Conservation (phyloP, 1,140 invertebrate genomes). For the Adoxophyes honmai region DNA sequence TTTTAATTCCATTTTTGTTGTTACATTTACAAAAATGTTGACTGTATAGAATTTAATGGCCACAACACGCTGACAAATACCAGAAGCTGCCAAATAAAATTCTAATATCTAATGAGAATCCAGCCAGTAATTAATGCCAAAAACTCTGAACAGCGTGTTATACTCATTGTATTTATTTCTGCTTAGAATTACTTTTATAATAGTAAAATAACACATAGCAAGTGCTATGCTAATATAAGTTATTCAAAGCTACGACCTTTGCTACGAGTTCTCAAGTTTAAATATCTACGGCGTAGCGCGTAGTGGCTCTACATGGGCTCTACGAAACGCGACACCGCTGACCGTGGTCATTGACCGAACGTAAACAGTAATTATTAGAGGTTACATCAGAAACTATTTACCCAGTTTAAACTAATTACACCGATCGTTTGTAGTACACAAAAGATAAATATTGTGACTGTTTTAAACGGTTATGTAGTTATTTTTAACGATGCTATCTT, state of each 20-base stretch:
- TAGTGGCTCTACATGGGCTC: background rate
- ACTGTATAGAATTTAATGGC: no score
- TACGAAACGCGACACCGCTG: conserved; percentile 1
- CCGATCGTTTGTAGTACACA: background rate
- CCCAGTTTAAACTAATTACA: conserved; percentile 1
- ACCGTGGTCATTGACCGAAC: conserved; percentile 11
- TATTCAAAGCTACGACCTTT: background rate
- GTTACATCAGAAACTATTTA: conserved; percentile 4
- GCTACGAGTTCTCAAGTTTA: conserved; percentile 6
- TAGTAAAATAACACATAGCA: background rate
- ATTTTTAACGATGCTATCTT: background rate
- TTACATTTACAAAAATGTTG: no score
- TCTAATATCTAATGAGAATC: no score
- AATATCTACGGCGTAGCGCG: background rate
- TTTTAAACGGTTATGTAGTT: conserved; percentile 8
- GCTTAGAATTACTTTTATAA: no score
- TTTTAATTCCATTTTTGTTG: no score
- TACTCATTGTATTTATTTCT: no score
- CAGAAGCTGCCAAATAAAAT: no score
- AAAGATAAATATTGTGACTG: conserved; percentile 1
- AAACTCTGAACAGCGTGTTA: no score
- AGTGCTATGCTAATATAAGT: background rate
- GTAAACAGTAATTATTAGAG: conserved; percentile 4
- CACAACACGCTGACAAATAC: no score
- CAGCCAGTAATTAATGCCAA: no score